Conservation (phyloP, 2,888 invertebrate species). For the Acleris literana region DNA sequence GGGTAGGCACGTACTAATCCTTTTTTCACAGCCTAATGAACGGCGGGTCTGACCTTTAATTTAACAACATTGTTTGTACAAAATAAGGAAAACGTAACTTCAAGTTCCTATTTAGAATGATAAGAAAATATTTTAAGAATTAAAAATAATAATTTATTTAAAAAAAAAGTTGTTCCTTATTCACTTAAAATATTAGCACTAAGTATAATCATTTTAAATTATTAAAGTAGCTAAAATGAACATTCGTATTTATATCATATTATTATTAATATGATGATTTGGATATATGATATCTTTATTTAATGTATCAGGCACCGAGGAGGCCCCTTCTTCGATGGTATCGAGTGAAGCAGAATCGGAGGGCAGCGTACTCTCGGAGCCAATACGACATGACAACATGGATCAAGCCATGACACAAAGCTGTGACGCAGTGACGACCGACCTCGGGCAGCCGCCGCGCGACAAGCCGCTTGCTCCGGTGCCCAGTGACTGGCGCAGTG, state of each 20-base stretch:
- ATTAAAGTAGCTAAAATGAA: no score
- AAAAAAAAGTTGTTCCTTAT: neutral
- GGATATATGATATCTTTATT: no score
- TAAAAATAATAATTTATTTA: no score
- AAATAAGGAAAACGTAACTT: slow-evolving; percentile 28
- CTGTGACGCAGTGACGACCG: slow-evolving; percentile 48
- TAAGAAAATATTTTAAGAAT: neutral
- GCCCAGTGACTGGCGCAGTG: slow-evolving; percentile 58
- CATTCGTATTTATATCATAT: no score
- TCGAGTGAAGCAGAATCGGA: slow-evolving; percentile 78
- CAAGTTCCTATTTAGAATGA: slow-evolving; percentile 5
- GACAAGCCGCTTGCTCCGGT: slow-evolving; percentile 53
- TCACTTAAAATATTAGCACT: neutral
- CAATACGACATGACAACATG: slow-evolving; percentile 53
- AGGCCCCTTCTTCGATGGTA: slow-evolving; percentile 77
- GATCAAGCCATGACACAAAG: slow-evolving; percentile 44
- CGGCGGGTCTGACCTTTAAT: no score
- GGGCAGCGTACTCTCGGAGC: slow-evolving; percentile 67
- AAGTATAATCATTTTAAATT: no score
- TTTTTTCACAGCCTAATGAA: no score
- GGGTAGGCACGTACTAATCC: no score
- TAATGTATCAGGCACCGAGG: slow-evolving; percentile 63
- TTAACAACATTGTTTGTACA: no score
- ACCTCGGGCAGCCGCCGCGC: slow-evolving; percentile 43
- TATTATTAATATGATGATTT: no score